phyloP scores from a whole-genome alignment of 2,888 invertebrate genomes.

The Metalampra italica region DNA sequence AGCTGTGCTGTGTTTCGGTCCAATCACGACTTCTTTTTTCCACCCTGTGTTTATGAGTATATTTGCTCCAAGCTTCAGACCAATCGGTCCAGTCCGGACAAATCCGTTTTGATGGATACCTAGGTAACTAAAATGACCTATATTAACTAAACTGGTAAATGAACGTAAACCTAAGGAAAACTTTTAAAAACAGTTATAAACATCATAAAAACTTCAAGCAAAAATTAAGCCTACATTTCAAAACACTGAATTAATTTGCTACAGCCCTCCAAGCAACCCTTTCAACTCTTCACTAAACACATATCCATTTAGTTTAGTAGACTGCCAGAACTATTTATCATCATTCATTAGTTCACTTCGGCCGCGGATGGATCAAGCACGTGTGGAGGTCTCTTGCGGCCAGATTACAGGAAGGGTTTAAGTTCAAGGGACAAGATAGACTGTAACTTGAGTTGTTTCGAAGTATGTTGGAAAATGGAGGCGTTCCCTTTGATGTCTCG shows the following conservation, averaged over 20 bases:
- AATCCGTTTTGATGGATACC: too few relatives aligned
- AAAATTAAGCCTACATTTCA: background rate
- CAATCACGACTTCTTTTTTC: too few relatives aligned
- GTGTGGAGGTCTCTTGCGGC: constrained; percentile 43
- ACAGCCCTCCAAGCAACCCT: background rate
- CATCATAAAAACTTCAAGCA: background rate
- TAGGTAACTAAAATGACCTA: too few relatives aligned
- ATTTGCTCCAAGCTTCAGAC: too few relatives aligned
- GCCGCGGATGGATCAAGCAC: constrained; percentile 26
- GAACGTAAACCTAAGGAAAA: too few relatives aligned
- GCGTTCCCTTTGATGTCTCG: background rate
- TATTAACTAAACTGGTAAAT: too few relatives aligned
- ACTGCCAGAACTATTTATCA: constrained; percentile 63
- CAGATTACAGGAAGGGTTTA: constrained; percentile 58
- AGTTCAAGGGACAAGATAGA: constrained; percentile 36
- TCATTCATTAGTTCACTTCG: constrained; percentile 58
- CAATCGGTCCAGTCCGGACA: too few relatives aligned
- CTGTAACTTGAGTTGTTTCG: constrained; percentile 3
- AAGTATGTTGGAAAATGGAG: background rate
- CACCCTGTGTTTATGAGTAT: too few relatives aligned
- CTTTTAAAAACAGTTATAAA: too few relatives aligned
- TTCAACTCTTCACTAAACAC: constrained; percentile 3
- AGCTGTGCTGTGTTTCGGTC: too few relatives aligned
- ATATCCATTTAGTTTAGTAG: constrained; percentile 3
- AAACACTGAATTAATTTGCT: constrained; percentile 3